Evolutionary conservation across 2,888 invertebrate species (phyloP).

Genomic region (Tenthredo amoena): DNA sequence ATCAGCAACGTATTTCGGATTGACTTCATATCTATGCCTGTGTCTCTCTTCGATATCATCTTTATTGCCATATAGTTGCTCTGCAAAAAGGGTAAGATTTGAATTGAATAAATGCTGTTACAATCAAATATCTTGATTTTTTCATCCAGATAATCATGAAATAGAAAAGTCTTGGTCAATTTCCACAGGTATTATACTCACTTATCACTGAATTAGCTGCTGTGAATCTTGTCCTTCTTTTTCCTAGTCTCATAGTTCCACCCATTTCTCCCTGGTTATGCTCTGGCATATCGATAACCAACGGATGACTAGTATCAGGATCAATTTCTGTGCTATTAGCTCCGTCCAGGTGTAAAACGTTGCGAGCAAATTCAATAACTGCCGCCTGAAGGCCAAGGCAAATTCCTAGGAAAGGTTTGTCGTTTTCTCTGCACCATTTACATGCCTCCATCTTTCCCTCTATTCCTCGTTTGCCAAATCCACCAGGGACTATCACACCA

Average conservation of each 20-base stretch:
- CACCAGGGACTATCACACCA: constrained; percentile 97
- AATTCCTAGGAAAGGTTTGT: constrained; percentile 96
- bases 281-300: constrained; percentile 99
- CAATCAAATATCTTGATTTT: neutral
- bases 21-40: constrained; percentile 98
- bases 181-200: constrained; percentile 76
- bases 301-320: constrained; percentile 85
- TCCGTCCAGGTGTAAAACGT: constrained; percentile 86
- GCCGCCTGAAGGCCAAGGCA: constrained; percentile 99
- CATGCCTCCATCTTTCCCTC: constrained; percentile 98
- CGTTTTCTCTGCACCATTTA: constrained; percentile 94
- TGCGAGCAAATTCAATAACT: constrained; percentile 96
- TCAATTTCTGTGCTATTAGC: constrained; percentile 95
- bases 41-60: constrained; percentile 95
- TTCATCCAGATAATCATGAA: neutral
- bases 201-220: constrained; percentile 82
- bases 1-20: constrained; percentile 89
- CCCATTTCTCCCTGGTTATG: constrained; percentile 96
- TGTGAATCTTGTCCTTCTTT: constrained; percentile 90
- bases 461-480: constrained; percentile 97
- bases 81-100: constrained; percentile 73
- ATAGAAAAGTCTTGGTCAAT: constrained; percentile 29
- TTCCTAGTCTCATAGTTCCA: constrained; percentile 99
- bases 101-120: neutral
- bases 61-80: constrained; percentile 88